A percentile compares a stretch with the other conserved stretches of the same genome.
Evolutionary conservation across 2,888 invertebrate genomes (phyloP).

Genomic region (Mythimna ferrago): DNA sequence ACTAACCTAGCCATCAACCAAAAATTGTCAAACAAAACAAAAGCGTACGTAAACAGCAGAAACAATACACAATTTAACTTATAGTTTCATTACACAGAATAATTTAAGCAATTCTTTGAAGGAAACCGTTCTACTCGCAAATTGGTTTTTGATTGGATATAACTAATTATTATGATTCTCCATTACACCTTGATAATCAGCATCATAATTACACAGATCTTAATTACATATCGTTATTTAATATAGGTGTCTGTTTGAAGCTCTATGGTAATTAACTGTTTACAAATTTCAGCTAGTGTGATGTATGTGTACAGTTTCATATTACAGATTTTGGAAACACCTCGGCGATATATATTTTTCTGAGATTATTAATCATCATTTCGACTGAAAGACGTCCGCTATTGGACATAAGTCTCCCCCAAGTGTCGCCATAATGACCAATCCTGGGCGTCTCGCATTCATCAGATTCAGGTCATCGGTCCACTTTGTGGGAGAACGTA

Average conservation of each 20-base stretch:
- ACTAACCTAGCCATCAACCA: no score
- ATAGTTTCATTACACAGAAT: background rate
- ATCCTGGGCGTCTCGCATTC: no score
- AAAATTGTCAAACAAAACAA: background rate
- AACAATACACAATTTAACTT: no score
- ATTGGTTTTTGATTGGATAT: constrained; percentile 9
- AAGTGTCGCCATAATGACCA: no score
- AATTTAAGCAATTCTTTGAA: background rate
- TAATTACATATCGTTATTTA: constrained; percentile 12
- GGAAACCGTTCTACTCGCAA: constrained; percentile 10
- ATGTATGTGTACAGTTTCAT: background rate
- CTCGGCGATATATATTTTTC: background rate
- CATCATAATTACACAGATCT: constrained; percentile 15
- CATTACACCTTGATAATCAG: background rate
- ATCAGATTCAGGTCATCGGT: no score
- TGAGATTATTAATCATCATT: background rate
- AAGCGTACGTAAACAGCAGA: background rate
- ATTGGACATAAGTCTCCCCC: no score
- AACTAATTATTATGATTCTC: constrained; percentile 14
- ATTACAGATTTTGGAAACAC: constrained; percentile 1
- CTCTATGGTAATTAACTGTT: constrained; percentile 16
- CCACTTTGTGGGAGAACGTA: no score
- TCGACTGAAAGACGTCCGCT: no score
- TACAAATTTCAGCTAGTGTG: background rate
- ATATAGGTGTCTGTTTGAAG: constrained; percentile 16